Conservation (phyloP, 2,113 vertebrate genomes). For the Myrmophylax atrothorax region DNA sequence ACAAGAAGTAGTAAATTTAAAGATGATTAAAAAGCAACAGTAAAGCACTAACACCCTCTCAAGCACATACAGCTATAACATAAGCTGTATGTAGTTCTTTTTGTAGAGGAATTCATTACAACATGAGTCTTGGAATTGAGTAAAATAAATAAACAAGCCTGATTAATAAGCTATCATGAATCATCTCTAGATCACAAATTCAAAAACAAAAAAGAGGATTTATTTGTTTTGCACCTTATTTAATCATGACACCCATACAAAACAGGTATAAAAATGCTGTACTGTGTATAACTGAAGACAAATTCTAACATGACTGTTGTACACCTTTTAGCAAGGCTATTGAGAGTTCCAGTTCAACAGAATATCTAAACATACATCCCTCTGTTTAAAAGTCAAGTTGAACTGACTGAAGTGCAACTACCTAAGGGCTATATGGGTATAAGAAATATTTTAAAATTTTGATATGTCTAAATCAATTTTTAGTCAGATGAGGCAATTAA, state of each 20-base stretch:
- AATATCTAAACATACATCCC: neutral
- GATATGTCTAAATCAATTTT: neutral
- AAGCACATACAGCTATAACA: neutral
- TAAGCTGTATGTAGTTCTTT: neutral
- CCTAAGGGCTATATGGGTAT: neutral
- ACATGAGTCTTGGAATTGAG: neutral
- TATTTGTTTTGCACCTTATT: neutral
- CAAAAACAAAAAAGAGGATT: neutral
- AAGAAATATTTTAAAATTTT: neutral
- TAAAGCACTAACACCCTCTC: constrained; percentile 1
- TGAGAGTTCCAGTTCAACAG: neutral
- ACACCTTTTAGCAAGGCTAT: neutral
- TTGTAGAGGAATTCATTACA: constrained; percentile 5
- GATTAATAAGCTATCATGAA: constrained; percentile 3
- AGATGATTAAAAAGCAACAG: constrained; percentile 44
- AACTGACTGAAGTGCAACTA: neutral
- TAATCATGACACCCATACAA: neutral
- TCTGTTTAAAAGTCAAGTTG: neutral
- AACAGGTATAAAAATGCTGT: neutral
- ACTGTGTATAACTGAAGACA: neutral
- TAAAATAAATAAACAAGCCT: constrained; percentile 11
- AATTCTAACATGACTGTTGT: neutral
- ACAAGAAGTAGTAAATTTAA: constrained; percentile 36
- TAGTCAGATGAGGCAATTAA: neutral
- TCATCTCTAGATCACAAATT: neutral